A percentile compares a stretch with the other conserved stretches of the same genome.
phyloP scores from a whole-genome alignment of 2,113 vertebrate species.

The Protomyctophum bolini region DNA sequence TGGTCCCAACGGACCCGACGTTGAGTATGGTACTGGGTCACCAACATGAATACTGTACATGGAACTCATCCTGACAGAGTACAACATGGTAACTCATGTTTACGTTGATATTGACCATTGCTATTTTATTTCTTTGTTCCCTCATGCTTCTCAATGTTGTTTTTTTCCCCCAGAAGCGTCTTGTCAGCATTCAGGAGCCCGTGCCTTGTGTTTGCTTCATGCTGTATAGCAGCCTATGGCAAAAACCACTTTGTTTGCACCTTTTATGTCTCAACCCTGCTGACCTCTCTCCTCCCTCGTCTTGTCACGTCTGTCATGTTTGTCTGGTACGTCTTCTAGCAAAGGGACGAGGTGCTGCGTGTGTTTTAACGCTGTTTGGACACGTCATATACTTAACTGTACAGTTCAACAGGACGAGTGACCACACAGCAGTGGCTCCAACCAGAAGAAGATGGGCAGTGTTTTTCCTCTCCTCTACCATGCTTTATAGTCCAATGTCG shows the following conservation, averaged over 20 bases:
- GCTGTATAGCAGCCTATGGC: background rate
- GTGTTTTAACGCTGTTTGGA: conserved; percentile 7
- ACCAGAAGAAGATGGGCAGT: background rate
- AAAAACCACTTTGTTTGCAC: conserved; percentile 18
- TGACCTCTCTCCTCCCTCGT: conserved; percentile 11
- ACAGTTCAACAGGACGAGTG: background rate
- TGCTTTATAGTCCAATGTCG: conserved; percentile 30
- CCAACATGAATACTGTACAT: background rate
- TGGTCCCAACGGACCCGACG: too few species aligned
- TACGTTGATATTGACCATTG: conserved; percentile 4
- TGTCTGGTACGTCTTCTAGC: conserved; percentile 16
- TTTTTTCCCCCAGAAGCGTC: background rate
- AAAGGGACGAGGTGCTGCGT: background rate
- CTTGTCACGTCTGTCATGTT: conserved; percentile 4
- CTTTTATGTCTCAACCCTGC: conserved; percentile 21
- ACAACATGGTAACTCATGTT: background rate
- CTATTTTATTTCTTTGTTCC: background rate
- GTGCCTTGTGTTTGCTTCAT: background rate
- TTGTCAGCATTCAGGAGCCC: background rate
- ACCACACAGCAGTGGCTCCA: background rate
- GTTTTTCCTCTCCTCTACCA: background rate
- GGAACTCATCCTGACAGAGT: background rate
- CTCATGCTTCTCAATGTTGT: background rate
- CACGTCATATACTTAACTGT: background rate
- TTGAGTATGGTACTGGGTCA: too few species aligned